These are phyloP conservation scores for Actinernus sp. DNA, from an alignment of 92 coral and sea anemone genomes.

Conservation along the genomic window DNA sequence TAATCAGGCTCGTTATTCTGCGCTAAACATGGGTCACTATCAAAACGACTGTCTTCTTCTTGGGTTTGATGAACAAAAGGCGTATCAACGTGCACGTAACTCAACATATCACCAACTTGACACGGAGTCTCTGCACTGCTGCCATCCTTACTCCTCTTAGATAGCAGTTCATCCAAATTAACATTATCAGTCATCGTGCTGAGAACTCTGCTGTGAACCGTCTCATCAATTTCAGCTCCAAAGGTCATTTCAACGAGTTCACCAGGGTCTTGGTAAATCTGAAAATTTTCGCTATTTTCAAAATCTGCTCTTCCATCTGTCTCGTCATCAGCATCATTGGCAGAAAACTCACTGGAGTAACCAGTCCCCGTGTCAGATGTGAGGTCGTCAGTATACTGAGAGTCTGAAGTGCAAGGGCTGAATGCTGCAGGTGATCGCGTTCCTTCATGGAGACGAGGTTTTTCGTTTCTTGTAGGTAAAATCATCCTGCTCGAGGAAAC, in stretches of 20 bases:
- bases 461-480: not conserved
- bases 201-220: too few species aligned
- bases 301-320: slow-evolving; percentile 7
- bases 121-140: too few species aligned
- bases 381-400: slow-evolving; percentile 5
- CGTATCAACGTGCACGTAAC: too few species aligned
- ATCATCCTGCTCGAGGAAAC: not conserved
- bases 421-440: not conserved
- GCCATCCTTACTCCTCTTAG: too few species aligned
- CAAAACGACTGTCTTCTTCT: too few species aligned
- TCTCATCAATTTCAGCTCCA: slow-evolving; percentile 18
- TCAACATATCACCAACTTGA: too few species aligned
- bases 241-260: slow-evolving; percentile 45
- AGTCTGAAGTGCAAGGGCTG: not conserved
- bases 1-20: too few species aligned
- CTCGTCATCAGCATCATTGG: slow-evolving; percentile 37
- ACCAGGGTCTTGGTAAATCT: slow-evolving; percentile 17
- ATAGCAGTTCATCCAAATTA: too few species aligned
- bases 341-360: slow-evolving; percentile 9
- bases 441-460: not conserved
- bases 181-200: too few species aligned
- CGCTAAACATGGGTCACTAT: too few species aligned
- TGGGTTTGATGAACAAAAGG: too few species aligned
- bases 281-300: slow-evolving; percentile 15
- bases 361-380: slow-evolving; percentile 16